Base-by-base conservation (phyloP, 2,797 vertebrate species). In the Chelidonichthys spinosus region DNA sequence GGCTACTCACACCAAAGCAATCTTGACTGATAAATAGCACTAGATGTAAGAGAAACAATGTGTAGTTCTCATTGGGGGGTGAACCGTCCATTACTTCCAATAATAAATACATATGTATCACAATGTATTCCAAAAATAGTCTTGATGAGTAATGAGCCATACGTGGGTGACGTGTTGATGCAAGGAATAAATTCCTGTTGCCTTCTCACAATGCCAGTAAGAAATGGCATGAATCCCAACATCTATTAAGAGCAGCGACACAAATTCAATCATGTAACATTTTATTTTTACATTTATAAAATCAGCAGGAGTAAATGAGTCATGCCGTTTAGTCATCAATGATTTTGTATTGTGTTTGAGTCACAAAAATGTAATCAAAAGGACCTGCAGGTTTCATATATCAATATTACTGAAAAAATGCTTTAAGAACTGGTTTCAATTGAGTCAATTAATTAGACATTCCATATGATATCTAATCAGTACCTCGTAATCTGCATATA, bases 381-480 rank as follows among this genome's bases (percentile, higher is more conserved):
- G 32, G 47, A 63, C 58, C 74, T 15, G 7, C 40, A 39, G 67
- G 69, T 35, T 33, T 62, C 53, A 49, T 17, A 7, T 15, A 52
- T 52, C 60, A 58, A 72, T 54, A 32, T 58, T 17, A 36, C 18
- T 4, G 2, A 8, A 36, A 63, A 65, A 74, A 66, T 25, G 46
- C 2, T 4, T 14, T 39, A 68, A 72, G 56, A 5, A 62, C 72
- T 35, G 9, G 58, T 73, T 78, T 52, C 13, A 11, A 3, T 76
- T 58, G 10, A 59, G 72, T 74, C 15, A 40, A 79, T 85, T 63
- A 54, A 78, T 66, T 32, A 47, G 47, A 60, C 13, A 54, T 47
- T 58, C 17, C 18, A 50, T 52, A 50, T 79, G 61, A 76, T 74
- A 79, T 63, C 35, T 33, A 69, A 74, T 75, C 32, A 32, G 3